These are phyloP conservation scores for Brachynemurus nebulosus DNA, from an alignment of 2,888 invertebrate genomes.

Conservation along the genomic window DNA sequence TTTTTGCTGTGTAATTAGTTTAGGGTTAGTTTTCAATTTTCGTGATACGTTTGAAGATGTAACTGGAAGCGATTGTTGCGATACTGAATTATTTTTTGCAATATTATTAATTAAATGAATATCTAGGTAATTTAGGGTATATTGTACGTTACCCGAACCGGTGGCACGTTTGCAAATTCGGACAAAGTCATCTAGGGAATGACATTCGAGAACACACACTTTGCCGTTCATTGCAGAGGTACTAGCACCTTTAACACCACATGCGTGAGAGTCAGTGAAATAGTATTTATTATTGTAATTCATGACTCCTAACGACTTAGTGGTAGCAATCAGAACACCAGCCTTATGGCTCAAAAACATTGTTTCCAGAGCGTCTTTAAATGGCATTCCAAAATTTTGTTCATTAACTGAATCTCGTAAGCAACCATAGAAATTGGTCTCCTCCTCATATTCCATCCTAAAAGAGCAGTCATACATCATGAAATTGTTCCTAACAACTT, in stretches of 20 bases:
- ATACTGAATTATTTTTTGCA: neutral
- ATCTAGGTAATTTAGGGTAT: constrained; percentile 13
- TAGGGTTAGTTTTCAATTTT: neutral
- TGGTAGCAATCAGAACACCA: constrained; percentile 6
- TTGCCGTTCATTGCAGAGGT: constrained; percentile 11
- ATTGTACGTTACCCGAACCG: constrained; percentile 12
- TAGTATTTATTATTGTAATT: constrained; percentile 15
- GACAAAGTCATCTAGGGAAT: constrained; percentile 9
- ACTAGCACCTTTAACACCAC: constrained; percentile 17
- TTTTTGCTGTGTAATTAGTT: neutral
- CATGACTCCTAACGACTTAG: constrained; percentile 11
- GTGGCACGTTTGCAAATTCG: constrained; percentile 16
- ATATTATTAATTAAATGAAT: constrained; percentile 4
- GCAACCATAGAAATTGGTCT: constrained; percentile 7
- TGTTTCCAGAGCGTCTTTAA: constrained; percentile 6
- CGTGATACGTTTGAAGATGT: neutral
- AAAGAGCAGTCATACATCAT: constrained; percentile 6
- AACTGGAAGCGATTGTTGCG: neutral
- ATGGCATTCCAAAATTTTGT: constrained; percentile 5
- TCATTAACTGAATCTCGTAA: constrained; percentile 7
- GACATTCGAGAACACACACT: constrained; percentile 15
- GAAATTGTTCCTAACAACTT: constrained; percentile 10
- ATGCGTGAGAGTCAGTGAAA: constrained; percentile 19
- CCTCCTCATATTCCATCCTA: constrained; percentile 11
- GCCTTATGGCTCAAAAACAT: constrained; percentile 8